Evolutionary conservation across 2,797 vertebrate species (phyloP).

Genomic region (Protosalanx chinensis): DNA sequence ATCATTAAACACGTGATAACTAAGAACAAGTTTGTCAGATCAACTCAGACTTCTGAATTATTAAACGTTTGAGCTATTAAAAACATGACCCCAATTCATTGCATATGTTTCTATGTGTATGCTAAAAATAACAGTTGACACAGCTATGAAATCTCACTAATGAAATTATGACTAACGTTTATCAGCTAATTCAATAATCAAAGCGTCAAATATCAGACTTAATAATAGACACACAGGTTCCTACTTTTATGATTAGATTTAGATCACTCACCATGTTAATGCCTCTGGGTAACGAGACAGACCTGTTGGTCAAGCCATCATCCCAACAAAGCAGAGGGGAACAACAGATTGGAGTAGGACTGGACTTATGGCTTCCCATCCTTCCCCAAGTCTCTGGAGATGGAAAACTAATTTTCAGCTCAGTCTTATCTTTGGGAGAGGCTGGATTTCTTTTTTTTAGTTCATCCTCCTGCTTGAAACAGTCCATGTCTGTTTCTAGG

Average conservation of each 20-base stretch:
- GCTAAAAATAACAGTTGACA: too few relatives aligned
- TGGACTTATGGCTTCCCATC: conserved; percentile 27
- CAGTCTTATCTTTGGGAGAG: conserved; percentile 24
- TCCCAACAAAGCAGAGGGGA: conserved; percentile 32
- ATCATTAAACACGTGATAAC: conserved; percentile 50
- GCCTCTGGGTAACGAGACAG: conserved; percentile 73
- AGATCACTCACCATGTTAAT: conserved; percentile 79
- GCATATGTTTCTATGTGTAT: too few relatives aligned
- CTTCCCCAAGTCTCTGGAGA: conserved; percentile 47
- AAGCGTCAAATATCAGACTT: too few relatives aligned
- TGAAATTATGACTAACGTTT: too few relatives aligned
- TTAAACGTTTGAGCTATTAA: background rate
- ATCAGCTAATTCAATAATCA: too few relatives aligned
- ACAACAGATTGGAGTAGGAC: too few relatives aligned
- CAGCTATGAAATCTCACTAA: too few relatives aligned
- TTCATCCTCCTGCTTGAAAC: conserved; percentile 54
- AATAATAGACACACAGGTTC: background rate
- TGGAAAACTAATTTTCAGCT: conserved; percentile 47
- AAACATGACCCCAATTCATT: too few relatives aligned
- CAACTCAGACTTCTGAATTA: conserved; percentile 29
- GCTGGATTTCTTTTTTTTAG: conserved; percentile 22
- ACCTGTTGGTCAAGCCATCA: conserved; percentile 59
- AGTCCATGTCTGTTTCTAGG: conserved; percentile 61
- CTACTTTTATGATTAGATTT: background rate
- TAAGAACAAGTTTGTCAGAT: conserved; percentile 40